Evolutionary conservation across 2,888 invertebrate species (phyloP).

Genomic region (Sphaerophoria taeniata): DNA sequence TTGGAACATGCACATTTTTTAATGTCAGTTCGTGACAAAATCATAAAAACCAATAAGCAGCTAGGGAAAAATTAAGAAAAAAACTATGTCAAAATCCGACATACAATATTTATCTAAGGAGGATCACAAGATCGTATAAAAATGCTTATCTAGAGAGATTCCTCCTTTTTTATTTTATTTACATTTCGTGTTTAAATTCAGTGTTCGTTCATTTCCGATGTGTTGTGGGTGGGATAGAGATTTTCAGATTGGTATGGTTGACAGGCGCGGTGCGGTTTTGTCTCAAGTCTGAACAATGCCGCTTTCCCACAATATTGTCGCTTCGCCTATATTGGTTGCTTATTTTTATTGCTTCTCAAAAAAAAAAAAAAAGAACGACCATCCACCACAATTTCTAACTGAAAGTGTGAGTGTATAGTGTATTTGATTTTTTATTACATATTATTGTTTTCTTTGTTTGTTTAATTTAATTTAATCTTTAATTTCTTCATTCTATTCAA

Average conservation of each 20-base stretch:
- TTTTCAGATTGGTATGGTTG: constrained; percentile 29
- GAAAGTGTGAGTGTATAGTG: background rate
- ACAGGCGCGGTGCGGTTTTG: constrained; percentile 40
- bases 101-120: constrained; percentile 34
- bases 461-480: constrained; percentile 61
- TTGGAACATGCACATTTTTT: constrained; percentile 23
- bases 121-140: constrained; percentile 47
- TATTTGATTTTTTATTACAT: background rate
- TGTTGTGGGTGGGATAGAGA: constrained; percentile 57
- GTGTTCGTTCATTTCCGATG: background rate
- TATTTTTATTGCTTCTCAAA: constrained; percentile 11
- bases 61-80: background rate
- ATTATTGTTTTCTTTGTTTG: constrained; percentile 46
- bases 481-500: constrained; percentile 58
- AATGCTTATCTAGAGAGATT: constrained; percentile 33
- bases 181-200: constrained; percentile 48
- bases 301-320: constrained; percentile 55
- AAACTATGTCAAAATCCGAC: constrained; percentile 39
- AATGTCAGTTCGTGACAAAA: constrained; percentile 38
- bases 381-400: background rate
- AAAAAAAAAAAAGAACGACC: too few relatives aligned
- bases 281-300: constrained; percentile 40
- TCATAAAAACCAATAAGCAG: background rate
- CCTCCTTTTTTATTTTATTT: constrained; percentile 44
- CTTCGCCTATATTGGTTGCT: constrained; percentile 42